A percentile compares a stretch with the other conserved stretches of the same genome.
Conservation (phyloP, 2,113 vertebrate species). For the Lepisosteus osseus region DNA sequence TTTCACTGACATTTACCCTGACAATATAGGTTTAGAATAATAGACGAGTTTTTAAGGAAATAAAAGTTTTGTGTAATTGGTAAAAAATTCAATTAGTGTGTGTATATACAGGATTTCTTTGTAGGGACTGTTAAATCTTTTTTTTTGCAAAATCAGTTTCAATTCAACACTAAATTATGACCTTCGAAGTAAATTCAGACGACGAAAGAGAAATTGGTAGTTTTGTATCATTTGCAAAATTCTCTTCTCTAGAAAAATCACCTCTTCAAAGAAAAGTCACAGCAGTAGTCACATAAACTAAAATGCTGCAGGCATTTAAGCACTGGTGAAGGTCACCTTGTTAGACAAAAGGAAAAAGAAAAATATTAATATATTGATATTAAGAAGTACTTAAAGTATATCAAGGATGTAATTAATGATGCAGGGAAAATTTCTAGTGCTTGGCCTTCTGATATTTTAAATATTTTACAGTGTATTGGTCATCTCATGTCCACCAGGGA, state of each 20-base stretch:
- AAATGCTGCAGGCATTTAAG: neutral
- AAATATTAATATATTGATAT: conserved; percentile 1
- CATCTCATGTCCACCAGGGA: conserved; percentile 35
- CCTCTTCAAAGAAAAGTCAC: neutral
- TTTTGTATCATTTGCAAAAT: no score
- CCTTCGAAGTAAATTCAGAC: no score
- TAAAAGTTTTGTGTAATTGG: no score
- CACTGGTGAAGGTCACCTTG: neutral
- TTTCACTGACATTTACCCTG: neutral
- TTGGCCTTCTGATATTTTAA: conserved; percentile 39
- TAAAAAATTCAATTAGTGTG: no score
- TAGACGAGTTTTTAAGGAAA: no score
- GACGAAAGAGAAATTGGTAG: no score
- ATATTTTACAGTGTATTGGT: conserved; percentile 54
- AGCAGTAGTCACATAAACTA: neutral
- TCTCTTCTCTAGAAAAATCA: no score
- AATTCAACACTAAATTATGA: no score
- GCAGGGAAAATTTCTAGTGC: conserved; percentile 43
- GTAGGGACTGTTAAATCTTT: no score
- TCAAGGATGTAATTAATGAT: conserved; percentile 35
- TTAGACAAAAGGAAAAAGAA: neutral
- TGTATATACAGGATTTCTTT: no score
- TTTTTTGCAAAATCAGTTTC: no score
- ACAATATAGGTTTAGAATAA: neutral
- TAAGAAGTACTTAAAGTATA: conserved; percentile 39